Percentiles rank a stretch among this genome's conserved stretches.
phyloP scores from a whole-genome alignment of 2,888 invertebrate genomes.

The Nomada goodeniana region DNA sequence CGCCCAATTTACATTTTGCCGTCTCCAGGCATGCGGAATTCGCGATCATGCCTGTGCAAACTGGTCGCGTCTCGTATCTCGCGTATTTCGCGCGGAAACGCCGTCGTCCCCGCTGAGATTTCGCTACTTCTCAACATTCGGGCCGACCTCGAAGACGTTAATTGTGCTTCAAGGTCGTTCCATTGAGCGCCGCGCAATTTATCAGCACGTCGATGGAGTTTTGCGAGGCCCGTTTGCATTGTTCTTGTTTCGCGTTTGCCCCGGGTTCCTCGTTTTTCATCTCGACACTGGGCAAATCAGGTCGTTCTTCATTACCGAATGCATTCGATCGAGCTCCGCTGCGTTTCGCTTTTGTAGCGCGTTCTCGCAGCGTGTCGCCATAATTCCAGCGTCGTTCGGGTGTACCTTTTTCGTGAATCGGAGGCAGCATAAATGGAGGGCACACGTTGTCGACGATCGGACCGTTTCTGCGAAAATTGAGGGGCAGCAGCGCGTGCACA shows the following conservation, averaged over 20 bases:
- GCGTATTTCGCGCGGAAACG: conserved; percentile 21
- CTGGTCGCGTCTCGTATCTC: conserved; percentile 26
- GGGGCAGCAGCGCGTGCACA: not conserved
- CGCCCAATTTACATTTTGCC: conserved; percentile 70
- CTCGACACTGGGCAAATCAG: conserved; percentile 1
- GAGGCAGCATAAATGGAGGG: not conserved
- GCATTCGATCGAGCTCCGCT: not conserved
- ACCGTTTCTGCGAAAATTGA: not conserved
- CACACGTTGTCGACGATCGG: not conserved
- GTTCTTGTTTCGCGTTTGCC: conserved; percentile 14
- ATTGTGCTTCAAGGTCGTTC: conserved; percentile 15
- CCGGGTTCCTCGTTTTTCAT: conserved; percentile 21
- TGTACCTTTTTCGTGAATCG: not conserved
- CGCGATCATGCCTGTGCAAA: conserved; percentile 48
- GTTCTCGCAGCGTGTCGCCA: too few relatives aligned
- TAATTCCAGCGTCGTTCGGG: too few relatives aligned
- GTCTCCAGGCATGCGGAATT: conserved; percentile 60
- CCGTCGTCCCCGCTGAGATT: conserved; percentile 11
- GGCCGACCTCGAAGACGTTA: conserved; percentile 39
- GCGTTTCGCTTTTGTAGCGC: too few relatives aligned
- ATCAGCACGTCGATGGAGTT: conserved; percentile 37
- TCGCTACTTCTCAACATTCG: conserved; percentile 13
- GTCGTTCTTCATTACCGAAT: not conserved
- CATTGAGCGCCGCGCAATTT: conserved; percentile 12
- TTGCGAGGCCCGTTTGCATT: conserved; percentile 24